Base-by-base conservation (phyloP, 2,113 vertebrate species). In the Prochilodus magdalenae region DNA sequence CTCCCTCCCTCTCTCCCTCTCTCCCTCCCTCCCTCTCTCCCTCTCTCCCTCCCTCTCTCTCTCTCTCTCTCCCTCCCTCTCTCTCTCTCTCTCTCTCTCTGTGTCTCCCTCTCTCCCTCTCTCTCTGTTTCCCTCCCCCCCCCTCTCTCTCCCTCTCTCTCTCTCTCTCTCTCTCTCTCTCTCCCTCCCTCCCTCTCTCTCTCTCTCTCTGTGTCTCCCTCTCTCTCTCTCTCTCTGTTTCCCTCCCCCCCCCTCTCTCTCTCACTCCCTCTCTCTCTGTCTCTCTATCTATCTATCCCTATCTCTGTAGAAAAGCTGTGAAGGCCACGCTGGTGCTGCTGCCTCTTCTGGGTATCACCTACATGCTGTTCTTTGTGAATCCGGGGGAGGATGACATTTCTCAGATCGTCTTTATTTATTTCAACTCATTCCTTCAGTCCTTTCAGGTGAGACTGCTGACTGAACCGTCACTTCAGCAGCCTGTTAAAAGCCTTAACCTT, bases 301-400 rank as follows among this genome's bases (percentile, higher is more conserved):
- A 29, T 85, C n/a, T 86, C 86, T 69, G 71, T 94, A 99, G 98
- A 89, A 99, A 99, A 90, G 98, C 97, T 0, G 98, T 98, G 79
- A 99, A 99, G 91, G 98, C 98, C 24, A 99, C 98, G 0, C 82
- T 99, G 78, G 98, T 99, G 29, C 90, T 99, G 77, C 92, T 99
- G 73, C 98, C 98, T 13, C 93, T 99, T 40, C 94, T 99, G 24
- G 97, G 98, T 30, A 97, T 98, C 90, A 99, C 98, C 76, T 99
- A 99, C 88, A 98, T 99, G 95, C 95, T 99, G 40, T 99, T 99
- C 93, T 98, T 99, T 6, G 94, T 99, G 88, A 99, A 98, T 82
- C 98, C 98, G 0, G 97, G 98, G 0, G 97, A 99, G 84, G 97
- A 99, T 22, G 96, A 98, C 87, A 96, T 98, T 87, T 97, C 98